Conservation (phyloP, 2,113 vertebrate genomes). For the Colius striatus region DNA sequence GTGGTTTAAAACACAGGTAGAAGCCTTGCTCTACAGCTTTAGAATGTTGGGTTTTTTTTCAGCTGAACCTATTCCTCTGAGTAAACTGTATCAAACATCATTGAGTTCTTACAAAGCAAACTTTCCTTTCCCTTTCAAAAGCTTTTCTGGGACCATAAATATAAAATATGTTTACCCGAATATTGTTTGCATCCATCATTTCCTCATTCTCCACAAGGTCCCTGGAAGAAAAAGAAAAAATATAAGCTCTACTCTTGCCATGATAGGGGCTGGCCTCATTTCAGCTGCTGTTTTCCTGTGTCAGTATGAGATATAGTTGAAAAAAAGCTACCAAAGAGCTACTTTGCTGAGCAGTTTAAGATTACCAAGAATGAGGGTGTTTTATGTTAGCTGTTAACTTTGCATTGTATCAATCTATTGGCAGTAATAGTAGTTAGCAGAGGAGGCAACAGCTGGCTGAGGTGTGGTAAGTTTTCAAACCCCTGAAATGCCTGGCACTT, state of each 20-base stretch:
- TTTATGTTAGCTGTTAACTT: not conserved
- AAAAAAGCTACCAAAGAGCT: not conserved
- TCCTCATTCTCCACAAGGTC: not conserved
- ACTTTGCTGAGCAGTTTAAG: not conserved
- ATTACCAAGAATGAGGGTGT: not conserved
- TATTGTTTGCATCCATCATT: conserved; percentile 51
- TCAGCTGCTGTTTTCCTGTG: not conserved
- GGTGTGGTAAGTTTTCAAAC: not conserved
- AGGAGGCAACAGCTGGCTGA: not conserved
- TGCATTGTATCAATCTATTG: not conserved
- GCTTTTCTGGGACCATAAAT: not conserved
- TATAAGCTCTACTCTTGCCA: conserved; percentile 1
- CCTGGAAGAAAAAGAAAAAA: conserved; percentile 4
- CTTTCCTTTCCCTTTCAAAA: not conserved
- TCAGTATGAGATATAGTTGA: not conserved
- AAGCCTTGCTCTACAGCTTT: not conserved
- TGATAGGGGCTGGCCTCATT: not conserved
- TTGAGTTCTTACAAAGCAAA: not conserved
- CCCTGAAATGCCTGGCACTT: not conserved
- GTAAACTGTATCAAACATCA: not conserved
- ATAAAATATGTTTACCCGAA: conserved; percentile 4
- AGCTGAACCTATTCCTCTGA: not conserved
- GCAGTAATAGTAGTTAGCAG: not conserved
- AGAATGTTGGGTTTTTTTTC: not conserved
- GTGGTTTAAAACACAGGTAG: not conserved